phyloP scores from a whole-genome alignment of 2,113 vertebrate genomes.

The Bagarius yarrelli region DNA sequence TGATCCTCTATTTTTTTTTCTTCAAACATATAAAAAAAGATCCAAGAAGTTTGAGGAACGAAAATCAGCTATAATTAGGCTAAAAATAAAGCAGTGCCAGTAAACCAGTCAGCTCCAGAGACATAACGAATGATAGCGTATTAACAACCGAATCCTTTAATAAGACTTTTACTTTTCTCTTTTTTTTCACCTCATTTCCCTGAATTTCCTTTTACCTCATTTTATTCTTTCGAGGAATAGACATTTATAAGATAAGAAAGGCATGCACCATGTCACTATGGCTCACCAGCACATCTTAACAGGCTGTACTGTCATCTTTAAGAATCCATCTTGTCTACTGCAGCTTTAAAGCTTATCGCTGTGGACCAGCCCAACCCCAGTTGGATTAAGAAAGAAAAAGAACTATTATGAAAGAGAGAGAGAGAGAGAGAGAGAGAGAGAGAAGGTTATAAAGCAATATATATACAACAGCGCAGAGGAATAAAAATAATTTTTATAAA shows the following conservation, averaged over 20 bases:
- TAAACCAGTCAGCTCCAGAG: not conserved
- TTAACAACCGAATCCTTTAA: constrained; percentile 4
- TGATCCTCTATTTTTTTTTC: constrained; percentile 9
- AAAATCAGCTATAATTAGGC: constrained; percentile 17
- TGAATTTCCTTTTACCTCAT: constrained; percentile 10
- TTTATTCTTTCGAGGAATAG: not conserved
- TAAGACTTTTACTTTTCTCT: not conserved
- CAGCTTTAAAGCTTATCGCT: constrained; percentile 8
- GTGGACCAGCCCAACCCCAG: constrained; percentile 6
- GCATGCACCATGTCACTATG: not conserved
- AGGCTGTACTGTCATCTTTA: constrained; percentile 30
- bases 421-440: not conserved
- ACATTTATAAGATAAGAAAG: constrained; percentile 27
- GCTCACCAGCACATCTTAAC: constrained; percentile 20
- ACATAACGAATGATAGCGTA: not conserved
- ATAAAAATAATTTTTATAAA: too few species aligned
- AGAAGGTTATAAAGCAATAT: not conserved
- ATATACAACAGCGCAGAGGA: too few species aligned
- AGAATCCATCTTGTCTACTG: constrained; percentile 37
- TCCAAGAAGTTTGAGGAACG: not conserved
- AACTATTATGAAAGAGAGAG: not conserved
- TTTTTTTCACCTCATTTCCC: constrained; percentile 3
- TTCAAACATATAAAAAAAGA: constrained; percentile 18
- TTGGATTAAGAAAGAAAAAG: constrained; percentile 22
- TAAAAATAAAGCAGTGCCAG: not conserved